Percentiles rank a stretch among this genome's conserved stretches.
These are phyloP conservation scores for Dorcus hopei DNA, from an alignment of 2,888 invertebrate species.

Conservation along the genomic window DNA sequence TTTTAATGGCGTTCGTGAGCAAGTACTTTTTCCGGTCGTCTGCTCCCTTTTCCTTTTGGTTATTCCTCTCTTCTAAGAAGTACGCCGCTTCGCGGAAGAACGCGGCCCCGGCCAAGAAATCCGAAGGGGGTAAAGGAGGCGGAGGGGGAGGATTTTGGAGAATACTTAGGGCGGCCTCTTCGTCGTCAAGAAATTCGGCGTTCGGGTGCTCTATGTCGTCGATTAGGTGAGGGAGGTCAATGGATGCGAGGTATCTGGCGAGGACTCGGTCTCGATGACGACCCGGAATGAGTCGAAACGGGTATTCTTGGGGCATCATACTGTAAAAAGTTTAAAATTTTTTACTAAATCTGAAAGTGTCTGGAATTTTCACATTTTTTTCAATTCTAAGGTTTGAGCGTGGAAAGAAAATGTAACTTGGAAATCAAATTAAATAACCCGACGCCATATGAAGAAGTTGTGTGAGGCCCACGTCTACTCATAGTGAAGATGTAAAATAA, in stretches of 20 bases:
- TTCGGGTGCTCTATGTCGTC: conserved; percentile 18
- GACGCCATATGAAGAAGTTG: too few species aligned
- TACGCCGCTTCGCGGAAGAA: conserved; percentile 15
- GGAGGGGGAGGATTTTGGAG: conserved; percentile 14
- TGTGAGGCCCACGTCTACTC: too few species aligned
- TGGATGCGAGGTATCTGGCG: conserved; percentile 15
- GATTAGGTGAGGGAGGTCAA: conserved; percentile 17
- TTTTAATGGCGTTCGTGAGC: conserved; percentile 12
- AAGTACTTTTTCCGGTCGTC: conserved; percentile 12
- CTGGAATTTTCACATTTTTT: too few species aligned
- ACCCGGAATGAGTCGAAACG: conserved; percentile 14
- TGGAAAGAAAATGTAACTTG: too few species aligned
- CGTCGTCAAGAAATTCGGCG: conserved; percentile 17
- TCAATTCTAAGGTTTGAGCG: too few species aligned
- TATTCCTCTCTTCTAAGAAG: conserved; percentile 13
- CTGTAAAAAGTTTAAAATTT: not conserved
- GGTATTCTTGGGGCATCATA: conserved; percentile 16
- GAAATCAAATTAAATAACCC: too few species aligned
- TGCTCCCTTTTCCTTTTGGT: conserved; percentile 9
- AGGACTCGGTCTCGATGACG: conserved; percentile 16
- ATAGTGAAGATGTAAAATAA: too few species aligned
- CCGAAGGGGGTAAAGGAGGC: conserved; percentile 15
- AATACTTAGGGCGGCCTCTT: conserved; percentile 12
- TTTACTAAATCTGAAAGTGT: too few species aligned
- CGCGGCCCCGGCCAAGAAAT: conserved; percentile 14